Evolutionary conservation across 2,888 invertebrate genomes (phyloP).

Genomic region (Seladonia tumulorum): DNA sequence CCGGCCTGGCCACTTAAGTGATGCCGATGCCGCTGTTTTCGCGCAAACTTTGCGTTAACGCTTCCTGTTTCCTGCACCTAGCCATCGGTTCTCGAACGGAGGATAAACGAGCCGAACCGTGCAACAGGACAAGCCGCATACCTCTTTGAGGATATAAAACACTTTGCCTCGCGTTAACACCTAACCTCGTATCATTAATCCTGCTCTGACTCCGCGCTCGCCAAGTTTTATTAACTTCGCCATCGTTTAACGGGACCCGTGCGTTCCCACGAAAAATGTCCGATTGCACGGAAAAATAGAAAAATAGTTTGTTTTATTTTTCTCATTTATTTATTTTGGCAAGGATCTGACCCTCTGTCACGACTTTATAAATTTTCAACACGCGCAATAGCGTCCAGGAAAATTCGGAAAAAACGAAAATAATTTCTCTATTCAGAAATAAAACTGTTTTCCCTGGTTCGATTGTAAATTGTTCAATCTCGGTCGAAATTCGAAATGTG

Average conservation of each 20-base stretch:
- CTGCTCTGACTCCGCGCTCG: constrained; percentile 43
- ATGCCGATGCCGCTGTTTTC: constrained; percentile 49
- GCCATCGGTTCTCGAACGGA: constrained; percentile 65
- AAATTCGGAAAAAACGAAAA: background rate
- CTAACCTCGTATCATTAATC: constrained; percentile 73
- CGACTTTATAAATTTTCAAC: too few species aligned
- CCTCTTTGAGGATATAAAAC: constrained; percentile 75
- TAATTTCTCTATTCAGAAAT: background rate
- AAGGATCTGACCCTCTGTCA: too few species aligned
- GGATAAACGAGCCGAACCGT: constrained; percentile 68
- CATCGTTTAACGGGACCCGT: constrained; percentile 55
- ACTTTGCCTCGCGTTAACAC: constrained; percentile 75
- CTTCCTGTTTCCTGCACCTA: constrained; percentile 45
- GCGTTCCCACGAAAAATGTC: constrained; percentile 17
- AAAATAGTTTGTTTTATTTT: too few species aligned
- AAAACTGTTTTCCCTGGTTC: background rate
- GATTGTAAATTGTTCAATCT: background rate
- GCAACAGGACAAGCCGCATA: constrained; percentile 72
- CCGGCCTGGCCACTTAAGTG: constrained; percentile 54
- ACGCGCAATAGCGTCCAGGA: too few species aligned
- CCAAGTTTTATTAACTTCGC: constrained; percentile 34
- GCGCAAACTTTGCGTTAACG: constrained; percentile 39
- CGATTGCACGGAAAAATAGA: too few species aligned
- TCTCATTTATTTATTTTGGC: too few species aligned
- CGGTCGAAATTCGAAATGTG: background rate